Conservation (phyloP, 2,888 invertebrate genomes). For the Microdon myrmicae region DNA sequence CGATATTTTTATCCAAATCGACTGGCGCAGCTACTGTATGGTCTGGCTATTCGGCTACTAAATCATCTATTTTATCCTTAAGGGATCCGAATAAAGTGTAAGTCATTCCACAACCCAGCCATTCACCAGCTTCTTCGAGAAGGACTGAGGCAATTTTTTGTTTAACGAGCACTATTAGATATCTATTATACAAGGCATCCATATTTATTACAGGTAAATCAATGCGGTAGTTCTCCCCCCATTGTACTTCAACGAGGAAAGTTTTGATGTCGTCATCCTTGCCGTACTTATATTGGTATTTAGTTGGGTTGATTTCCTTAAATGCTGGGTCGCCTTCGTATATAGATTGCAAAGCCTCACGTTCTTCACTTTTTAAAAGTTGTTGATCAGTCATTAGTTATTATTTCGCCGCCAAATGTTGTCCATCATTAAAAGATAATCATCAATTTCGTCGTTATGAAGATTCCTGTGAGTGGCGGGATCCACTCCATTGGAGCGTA, state of each 20-base stretch:
- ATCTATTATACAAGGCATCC: constrained; percentile 93
- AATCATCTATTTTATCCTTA: constrained; percentile 81
- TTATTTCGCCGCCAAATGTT: too few relatives aligned
- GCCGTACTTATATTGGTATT: constrained; percentile 93
- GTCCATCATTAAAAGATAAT: too few relatives aligned
- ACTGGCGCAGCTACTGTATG: constrained; percentile 50
- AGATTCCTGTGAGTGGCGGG: too few relatives aligned
- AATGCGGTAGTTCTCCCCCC: constrained; percentile 88
- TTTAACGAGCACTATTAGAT: constrained; percentile 84
- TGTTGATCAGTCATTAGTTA: constrained; percentile 71
- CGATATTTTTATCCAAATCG: constrained; percentile 58
- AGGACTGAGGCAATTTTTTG: constrained; percentile 74
- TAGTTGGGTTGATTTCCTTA: constrained; percentile 79
- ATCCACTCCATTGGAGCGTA: too few relatives aligned
- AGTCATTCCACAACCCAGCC: constrained; percentile 92
- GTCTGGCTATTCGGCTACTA: constrained; percentile 79
- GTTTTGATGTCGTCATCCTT: constrained; percentile 82
- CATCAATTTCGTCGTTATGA: too few relatives aligned
- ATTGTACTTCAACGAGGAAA: constrained; percentile 87
- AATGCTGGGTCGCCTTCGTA: constrained; percentile 93
- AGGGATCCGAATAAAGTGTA: constrained; percentile 92
- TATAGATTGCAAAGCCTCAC: constrained; percentile 90
- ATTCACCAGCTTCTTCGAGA: constrained; percentile 79
- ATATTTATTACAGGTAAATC: constrained; percentile 83
- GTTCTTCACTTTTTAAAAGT: constrained; percentile 86